Base-by-base conservation (phyloP, 64 coral and sea anemone species). In the Stichodactyla helianthus region DNA sequence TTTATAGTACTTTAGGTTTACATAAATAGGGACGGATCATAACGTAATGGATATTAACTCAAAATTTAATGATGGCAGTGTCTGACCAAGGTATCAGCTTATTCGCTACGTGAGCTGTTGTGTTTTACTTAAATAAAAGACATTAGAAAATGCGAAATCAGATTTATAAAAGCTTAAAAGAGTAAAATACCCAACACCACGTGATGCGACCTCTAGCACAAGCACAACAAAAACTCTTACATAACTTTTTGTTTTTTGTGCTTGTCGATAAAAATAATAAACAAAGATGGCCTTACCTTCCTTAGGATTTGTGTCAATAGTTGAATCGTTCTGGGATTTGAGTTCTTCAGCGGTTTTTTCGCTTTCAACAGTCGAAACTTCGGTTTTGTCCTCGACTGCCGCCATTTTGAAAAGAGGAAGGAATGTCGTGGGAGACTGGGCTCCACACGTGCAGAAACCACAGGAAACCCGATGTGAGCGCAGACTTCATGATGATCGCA, bases 281-380 rank as follows among this genome's bases (percentile, higher is more conserved):
- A 74, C 22, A 2, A 2, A 2, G 7, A 81, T 81, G 18, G n/a
- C 7, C 53, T 51, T 88, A 88, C 87, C 77, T 82, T 59, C 56
- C 6, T 78, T 64, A 20, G 87, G 55, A 2, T 82, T 57, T 65
- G 16, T 52, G n/a, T 81, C 26, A 82, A n/a, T 1, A 59, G 25
- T 55, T 56, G 35, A 35, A 51, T 51, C 35, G 8, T 59, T 19
- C 28, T 27, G 19, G 8, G 76, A 53, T 25, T 88, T 55, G 59
- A 81, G 55, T 52, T 50, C 87, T 71, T 60, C 79, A 53, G 77
- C 50, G 8, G 55, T 44, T 62, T 81, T 79, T 62, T 88, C 79
- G 62, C 17, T 77, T 77, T 71, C 50, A 77, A 22, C 52, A 52
- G 28, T 22, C 3, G 11, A 18, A 87, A 87, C 35, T 53, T 51